phyloP scores from a whole-genome alignment of 2,797 vertebrate genomes.

The Malacoraja senta region DNA sequence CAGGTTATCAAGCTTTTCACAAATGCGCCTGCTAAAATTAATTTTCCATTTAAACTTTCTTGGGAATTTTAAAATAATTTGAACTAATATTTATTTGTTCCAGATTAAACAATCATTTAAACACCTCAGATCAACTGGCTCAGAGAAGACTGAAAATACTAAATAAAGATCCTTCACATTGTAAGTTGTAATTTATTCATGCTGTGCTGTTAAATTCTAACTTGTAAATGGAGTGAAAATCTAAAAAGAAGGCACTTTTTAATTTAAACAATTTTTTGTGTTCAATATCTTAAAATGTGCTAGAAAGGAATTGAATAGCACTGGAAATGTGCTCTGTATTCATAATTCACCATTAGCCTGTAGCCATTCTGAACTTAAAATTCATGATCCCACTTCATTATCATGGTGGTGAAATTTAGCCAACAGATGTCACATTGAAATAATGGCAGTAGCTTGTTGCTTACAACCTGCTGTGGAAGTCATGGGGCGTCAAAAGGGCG shows the following conservation, averaged over 20 bases:
- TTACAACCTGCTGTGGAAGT: too few species aligned
- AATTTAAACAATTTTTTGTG: too few species aligned
- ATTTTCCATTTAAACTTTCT: not conserved
- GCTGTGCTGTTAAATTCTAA: not conserved
- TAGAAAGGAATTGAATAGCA: too few species aligned
- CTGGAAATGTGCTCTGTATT: too few species aligned
- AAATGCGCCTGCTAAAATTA: not conserved
- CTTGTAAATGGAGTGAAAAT: not conserved
- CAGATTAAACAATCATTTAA: slow-evolving; percentile 34
- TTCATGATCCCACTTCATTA: too few species aligned
- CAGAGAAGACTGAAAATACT: not conserved
- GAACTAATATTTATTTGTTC: not conserved
- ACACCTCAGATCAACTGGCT: not conserved
- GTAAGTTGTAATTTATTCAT: not conserved
- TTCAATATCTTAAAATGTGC: not conserved
- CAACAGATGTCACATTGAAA: too few species aligned
- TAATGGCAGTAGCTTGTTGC: too few species aligned
- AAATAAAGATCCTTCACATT: not conserved
- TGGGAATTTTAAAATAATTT: not conserved
- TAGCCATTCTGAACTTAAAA: too few species aligned
- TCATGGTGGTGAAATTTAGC: too few species aligned
- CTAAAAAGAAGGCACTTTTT: not conserved
- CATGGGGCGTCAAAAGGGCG: too few species aligned
- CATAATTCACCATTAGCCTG: too few species aligned
- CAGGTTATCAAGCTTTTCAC: not conserved